Evolutionary conservation across 2,113 vertebrate genomes (phyloP), one percentile per base, ranked within the genome.

Genomic region (Pungitius pungitius): DNA sequence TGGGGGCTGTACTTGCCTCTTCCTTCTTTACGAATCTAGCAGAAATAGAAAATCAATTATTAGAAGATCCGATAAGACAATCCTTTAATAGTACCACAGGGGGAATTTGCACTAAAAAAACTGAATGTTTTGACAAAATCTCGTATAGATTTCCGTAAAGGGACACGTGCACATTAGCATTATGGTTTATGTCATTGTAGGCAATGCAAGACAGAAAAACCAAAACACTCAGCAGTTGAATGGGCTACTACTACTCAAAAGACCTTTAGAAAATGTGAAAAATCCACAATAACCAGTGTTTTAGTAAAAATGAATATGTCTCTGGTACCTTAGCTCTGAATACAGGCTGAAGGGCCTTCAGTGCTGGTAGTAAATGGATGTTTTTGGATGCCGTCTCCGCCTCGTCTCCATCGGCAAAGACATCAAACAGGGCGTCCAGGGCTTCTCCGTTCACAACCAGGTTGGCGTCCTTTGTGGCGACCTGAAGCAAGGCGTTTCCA

Each of bases 371-470:
- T 72, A 99, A 85, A 49, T 90, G 92, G 80, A 99, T 96, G 86
- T 93, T 93, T 75, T 93, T 77, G 0, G 95, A 95, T 0, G 96
- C 97, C 7, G 67, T 91, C 88, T 99, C 96, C 0, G 97, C 96
- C 88, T 97, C 96, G 58, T 93, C 82, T 9, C 98, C 97, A 57
- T 99, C 97, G 2, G 96, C 97, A 80, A 99, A 99, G 20, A 98
- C 96, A 30, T 99, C 98, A 71, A 99, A 96, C 82, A 99, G 89
- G 35, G 97, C 97, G 57, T 99, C 98, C 69, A 99, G 91, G 13
- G 96, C 96, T 88, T 98, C 98, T 51, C 97, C 97, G 4, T 93
- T 94, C 33, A 97, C 97, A 27, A 98, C 95, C 37, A 99, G 93
- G 71, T 95, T 95, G 18, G 90, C 27, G 14, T 99, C 97, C 82